Evolutionary conservation across 2,888 invertebrate species (phyloP).

Genomic region (Amphiduros pacificus): DNA sequence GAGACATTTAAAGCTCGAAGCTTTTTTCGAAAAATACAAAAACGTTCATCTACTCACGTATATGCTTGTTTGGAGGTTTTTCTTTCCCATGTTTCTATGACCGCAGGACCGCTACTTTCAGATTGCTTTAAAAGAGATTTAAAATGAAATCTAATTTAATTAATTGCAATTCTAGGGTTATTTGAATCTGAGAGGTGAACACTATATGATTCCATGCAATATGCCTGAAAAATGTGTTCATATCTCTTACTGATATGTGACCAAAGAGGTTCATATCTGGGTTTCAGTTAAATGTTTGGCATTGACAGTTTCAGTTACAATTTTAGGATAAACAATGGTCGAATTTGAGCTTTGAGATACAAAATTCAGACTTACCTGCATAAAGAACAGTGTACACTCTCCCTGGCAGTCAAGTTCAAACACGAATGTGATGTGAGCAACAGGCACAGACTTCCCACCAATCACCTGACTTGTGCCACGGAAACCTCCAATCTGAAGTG

Average conservation of each 20-base stretch:
- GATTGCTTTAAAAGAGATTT: slow-evolving; percentile 50
- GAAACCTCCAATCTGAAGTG: slow-evolving; percentile 61
- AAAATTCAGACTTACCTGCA: slow-evolving; percentile 58
- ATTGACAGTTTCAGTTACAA: too few relatives aligned
- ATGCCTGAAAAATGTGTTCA: too few relatives aligned
- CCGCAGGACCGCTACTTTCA: slow-evolving; percentile 53
- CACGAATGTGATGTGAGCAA: slow-evolving; percentile 62
- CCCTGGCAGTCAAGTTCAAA: slow-evolving; percentile 64
- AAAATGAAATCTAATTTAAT: background rate
- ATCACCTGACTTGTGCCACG: slow-evolving; percentile 54
- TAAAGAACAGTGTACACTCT: slow-evolving; percentile 64
- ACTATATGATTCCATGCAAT: too few relatives aligned
- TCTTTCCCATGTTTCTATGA: slow-evolving; percentile 60
- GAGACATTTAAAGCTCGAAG: background rate
- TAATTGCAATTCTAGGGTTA: too few relatives aligned
- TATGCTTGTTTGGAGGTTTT: slow-evolving; percentile 44
- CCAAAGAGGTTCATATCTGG: too few relatives aligned
- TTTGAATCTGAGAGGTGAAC: too few relatives aligned
- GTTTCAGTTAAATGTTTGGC: too few relatives aligned
- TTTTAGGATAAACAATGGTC: too few relatives aligned
- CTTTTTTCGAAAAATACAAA: too few relatives aligned
- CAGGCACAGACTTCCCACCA: slow-evolving; percentile 56
- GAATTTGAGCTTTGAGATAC: too few relatives aligned
- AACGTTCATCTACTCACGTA: slow-evolving; percentile 12
- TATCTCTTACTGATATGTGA: too few relatives aligned